phyloP scores from a whole-genome alignment of 2,888 invertebrate species.

The Acrobasis suavella region DNA sequence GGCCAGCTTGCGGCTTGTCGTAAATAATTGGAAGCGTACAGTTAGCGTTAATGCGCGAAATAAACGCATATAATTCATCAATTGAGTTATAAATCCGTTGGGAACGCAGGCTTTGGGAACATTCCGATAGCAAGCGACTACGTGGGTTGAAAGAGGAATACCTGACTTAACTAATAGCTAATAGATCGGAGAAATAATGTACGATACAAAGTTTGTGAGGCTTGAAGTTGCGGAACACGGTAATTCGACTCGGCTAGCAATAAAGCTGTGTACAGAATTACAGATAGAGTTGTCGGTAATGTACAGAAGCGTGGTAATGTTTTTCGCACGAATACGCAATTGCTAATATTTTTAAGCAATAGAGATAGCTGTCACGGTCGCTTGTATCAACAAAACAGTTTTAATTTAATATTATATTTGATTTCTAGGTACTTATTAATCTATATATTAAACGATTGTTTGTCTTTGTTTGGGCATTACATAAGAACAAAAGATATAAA shows the following conservation, averaged over 20 bases:
- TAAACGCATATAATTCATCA: slow-evolving; percentile 65
- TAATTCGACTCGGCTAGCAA: slow-evolving; percentile 46
- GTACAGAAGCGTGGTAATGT: slow-evolving; percentile 42
- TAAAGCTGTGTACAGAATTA: slow-evolving; percentile 28
- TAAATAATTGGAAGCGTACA: slow-evolving; percentile 72
- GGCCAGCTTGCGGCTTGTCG: slow-evolving; percentile 51
- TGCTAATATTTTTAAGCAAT: slow-evolving; percentile 11
- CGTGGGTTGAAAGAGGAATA: slow-evolving; percentile 50
- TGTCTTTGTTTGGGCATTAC: no score
- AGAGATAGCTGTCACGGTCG: neutral
- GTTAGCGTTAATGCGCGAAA: slow-evolving; percentile 68
- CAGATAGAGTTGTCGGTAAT: slow-evolving; percentile 43
- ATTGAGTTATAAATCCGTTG: slow-evolving; percentile 67
- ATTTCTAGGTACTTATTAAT: no score
- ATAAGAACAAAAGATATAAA: no score
- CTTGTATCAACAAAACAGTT: neutral
- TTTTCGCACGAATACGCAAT: slow-evolving; percentile 22
- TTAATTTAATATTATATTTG: neutral
- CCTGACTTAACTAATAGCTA: slow-evolving; percentile 40
- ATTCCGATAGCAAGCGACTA: slow-evolving; percentile 37
- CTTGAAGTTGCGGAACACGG: slow-evolving; percentile 45
- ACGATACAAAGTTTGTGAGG: slow-evolving; percentile 38
- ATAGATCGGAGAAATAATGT: slow-evolving; percentile 31
- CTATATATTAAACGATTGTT: no score
- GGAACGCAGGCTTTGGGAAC: slow-evolving; percentile 36